These are phyloP conservation scores for Brachypterus glaber DNA, from an alignment of 2,888 invertebrate genomes.

Conservation along the genomic window DNA sequence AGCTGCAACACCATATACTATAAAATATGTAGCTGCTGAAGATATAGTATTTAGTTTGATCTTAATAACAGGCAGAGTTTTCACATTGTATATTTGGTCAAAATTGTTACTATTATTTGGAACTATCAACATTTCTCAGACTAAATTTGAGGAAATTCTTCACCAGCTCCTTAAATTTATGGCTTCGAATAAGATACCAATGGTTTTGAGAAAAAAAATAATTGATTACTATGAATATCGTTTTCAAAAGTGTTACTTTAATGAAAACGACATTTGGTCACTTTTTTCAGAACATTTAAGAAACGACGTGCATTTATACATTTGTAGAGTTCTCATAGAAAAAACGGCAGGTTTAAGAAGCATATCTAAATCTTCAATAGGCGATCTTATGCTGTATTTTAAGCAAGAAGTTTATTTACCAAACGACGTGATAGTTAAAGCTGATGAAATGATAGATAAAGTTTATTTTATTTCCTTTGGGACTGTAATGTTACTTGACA, in stretches of 20 bases:
- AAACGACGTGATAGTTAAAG: constrained; percentile 41
- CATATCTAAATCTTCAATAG: constrained; percentile 35
- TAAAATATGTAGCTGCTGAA: constrained; percentile 13
- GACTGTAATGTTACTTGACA: constrained; percentile 40
- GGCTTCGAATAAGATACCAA: constrained; percentile 43
- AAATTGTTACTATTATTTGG: constrained; percentile 27
- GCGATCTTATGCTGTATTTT: constrained; percentile 37
- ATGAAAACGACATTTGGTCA: constrained; percentile 38
- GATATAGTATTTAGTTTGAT: constrained; percentile 22
- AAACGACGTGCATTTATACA: constrained; percentile 41
- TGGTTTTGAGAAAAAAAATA: constrained; percentile 39
- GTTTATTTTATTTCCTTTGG: constrained; percentile 47
- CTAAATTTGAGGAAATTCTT: constrained; percentile 41
- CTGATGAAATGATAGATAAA: constrained; percentile 36
- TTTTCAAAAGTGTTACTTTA: constrained; percentile 45
- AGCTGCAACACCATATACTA: constrained; percentile 21
- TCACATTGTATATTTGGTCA: constrained; percentile 25
- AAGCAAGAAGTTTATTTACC: constrained; percentile 40
- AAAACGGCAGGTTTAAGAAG: constrained; percentile 41
- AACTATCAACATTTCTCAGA: constrained; percentile 31
- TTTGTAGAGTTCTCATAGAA: constrained; percentile 40
- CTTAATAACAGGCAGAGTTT: constrained; percentile 26
- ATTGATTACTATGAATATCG: constrained; percentile 44
- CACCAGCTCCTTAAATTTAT: constrained; percentile 46
- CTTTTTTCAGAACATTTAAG: constrained; percentile 34